phyloP scores from a whole-genome alignment of 2,797 vertebrate species.

The Anguilla megastoma region DNA sequence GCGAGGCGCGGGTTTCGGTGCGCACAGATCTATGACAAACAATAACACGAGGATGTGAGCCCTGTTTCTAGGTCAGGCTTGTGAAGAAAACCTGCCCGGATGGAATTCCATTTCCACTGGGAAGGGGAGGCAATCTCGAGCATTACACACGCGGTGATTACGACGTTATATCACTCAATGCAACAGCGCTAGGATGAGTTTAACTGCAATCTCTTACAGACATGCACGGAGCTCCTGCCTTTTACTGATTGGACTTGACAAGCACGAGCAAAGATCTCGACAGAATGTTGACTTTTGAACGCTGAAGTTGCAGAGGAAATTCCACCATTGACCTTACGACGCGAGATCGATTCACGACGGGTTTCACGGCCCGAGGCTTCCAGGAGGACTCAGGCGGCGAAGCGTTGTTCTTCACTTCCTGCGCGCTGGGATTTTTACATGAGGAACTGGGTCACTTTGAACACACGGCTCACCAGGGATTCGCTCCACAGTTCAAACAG shows the following conservation, averaged over 20 bases:
- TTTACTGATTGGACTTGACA: neutral
- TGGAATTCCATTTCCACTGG: neutral
- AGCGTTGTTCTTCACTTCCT: neutral
- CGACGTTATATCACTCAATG: neutral
- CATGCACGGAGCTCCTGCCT: neutral
- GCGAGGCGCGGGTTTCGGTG: neutral
- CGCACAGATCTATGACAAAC: neutral
- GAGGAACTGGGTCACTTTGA: constrained; percentile 11
- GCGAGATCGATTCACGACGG: neutral
- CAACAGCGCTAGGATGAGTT: neutral
- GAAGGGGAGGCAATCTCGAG: neutral
- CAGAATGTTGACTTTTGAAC: neutral
- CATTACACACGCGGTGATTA: neutral
- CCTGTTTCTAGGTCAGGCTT: neutral
- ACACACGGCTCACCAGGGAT: neutral
- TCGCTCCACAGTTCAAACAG: constrained; percentile 9
- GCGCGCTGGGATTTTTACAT: neutral
- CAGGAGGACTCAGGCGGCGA: neutral
- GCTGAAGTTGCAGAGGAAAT: neutral
- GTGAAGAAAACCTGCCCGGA: neutral
- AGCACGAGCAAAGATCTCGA: neutral
- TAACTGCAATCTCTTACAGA: neutral
- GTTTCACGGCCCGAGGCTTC: neutral
- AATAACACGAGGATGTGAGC: neutral
- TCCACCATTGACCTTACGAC: neutral